Percentiles rank a stretch among this genome's conserved stretches.
Evolutionary conservation across 2,113 vertebrate genomes (phyloP).

Genomic region (Scomber scombrus): DNA sequence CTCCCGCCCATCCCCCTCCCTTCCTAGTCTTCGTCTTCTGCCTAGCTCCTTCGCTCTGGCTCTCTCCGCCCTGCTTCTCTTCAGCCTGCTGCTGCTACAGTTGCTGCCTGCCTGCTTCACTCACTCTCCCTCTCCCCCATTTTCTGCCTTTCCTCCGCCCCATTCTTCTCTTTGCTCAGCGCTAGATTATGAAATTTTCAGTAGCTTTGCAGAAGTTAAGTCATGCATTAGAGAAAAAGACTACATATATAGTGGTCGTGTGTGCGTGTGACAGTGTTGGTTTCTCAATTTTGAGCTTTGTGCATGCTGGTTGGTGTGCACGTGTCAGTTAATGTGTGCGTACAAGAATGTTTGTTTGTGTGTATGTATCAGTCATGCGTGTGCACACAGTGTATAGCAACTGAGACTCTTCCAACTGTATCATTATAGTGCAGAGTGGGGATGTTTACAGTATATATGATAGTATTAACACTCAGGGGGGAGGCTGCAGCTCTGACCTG

Average conservation of each 20-base stretch:
- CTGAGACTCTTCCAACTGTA: constrained; percentile 45
- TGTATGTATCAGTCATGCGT: constrained; percentile 17
- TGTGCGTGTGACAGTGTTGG: constrained; percentile 11
- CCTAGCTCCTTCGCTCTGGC: constrained; percentile 40
- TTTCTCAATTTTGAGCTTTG: not conserved
- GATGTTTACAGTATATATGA: constrained; percentile 35
- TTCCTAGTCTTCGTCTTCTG: constrained; percentile 25
- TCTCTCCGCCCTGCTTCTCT: constrained; percentile 60
- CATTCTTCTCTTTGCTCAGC: constrained; percentile 56
- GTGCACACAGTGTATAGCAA: constrained; percentile 24
- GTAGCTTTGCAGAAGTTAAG: constrained; percentile 81
- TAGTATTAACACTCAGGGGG: not conserved
- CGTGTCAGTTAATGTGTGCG: not conserved
- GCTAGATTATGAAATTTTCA: constrained; percentile 84
- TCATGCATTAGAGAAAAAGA: constrained; percentile 73
- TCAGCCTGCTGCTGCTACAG: constrained; percentile 72
- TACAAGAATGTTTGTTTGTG: not conserved
- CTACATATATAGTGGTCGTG: constrained; percentile 51
- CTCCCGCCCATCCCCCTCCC: constrained; percentile 31
- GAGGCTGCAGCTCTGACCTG: constrained; percentile 38
- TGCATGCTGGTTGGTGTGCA: constrained; percentile 2
- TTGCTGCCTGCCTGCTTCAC: constrained; percentile 62
- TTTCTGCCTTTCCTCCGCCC: constrained; percentile 42
- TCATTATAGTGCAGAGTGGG: constrained; percentile 30
- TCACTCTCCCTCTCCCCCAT: constrained; percentile 40